Evolutionary conservation across 2,888 invertebrate genomes (phyloP), one percentile per base, ranked within the genome.

Genomic region (Frankliniella fusca): DNA sequence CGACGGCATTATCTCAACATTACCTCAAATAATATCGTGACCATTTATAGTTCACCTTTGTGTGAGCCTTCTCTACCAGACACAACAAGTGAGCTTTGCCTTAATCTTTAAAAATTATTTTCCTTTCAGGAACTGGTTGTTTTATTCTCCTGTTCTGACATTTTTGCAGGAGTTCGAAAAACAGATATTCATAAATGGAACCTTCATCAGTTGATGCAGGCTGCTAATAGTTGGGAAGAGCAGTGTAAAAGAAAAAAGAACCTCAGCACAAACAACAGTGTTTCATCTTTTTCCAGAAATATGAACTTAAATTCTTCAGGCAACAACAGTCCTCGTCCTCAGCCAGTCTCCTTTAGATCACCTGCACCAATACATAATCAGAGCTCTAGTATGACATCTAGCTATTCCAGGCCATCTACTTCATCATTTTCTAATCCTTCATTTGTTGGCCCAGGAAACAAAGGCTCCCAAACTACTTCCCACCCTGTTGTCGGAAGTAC

Each of bases 1-100:
- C 82, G 85, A 49, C 84, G 85, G 81, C 85, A 85, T 80, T 85
- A 85, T 76, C 84, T 86, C 28, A 86, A 86, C 83, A 84, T 86
- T 65, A 86, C 86, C 48, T 83, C 83, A 80, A 86, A 86, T 80
- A 86, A 86, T 81, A 82, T 86, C 23, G 84, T 84, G 23, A 84
- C 84, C 5, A 85, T 86, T 81, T 86, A 86, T 81, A 80, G 84
- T 38, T 81, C 83, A 65, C 70, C 70, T 28, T 81, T 82, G 28
- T 81, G 81, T 81, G 61, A 82, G 48, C 80, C 76, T 15, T 80
- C 27, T 20, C 48, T 50, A 48, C n/a, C 50, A 27, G 70, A 76
- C 12, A 11, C 61, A 61, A 61, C 61, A 7, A 76, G 70, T 76
- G 27, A 27, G 70, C 38, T 38, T 38, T 5, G 38, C 38, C 38